Evolutionary conservation across 2,797 vertebrate species (phyloP).

Genomic region (Tapera naevia): DNA sequence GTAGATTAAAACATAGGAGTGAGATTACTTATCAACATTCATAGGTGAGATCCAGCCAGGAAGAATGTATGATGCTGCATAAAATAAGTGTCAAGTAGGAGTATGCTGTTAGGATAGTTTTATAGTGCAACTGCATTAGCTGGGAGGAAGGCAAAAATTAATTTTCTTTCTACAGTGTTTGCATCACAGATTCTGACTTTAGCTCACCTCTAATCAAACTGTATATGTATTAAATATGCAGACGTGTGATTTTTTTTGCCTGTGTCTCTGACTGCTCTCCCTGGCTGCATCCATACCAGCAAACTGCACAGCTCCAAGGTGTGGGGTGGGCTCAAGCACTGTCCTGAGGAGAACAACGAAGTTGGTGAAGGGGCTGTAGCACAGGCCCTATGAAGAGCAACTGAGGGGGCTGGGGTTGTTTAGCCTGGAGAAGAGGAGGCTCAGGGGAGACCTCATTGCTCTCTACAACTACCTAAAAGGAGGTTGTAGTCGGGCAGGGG

Average conservation of each 20-base stretch:
- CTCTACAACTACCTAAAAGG: no score
- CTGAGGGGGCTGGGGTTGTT: no score
- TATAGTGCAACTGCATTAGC: background rate
- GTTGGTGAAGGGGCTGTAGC: no score
- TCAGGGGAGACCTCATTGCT: no score
- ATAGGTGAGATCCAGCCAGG: background rate
- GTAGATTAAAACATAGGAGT: background rate
- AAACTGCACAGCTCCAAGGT: background rate
- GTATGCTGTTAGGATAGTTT: background rate
- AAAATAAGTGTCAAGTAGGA: background rate
- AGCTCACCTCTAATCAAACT: background rate
- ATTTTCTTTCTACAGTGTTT: background rate
- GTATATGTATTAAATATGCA: background rate
- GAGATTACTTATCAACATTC: background rate
- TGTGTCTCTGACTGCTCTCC: background rate
- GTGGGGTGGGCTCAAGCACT: background rate
- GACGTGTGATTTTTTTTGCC: background rate
- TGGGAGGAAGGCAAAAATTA: background rate
- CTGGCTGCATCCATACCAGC: background rate
- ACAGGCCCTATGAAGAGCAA: no score
- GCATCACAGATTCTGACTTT: background rate
- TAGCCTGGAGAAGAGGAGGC: no score
- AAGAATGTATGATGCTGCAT: background rate
- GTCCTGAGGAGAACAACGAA: no score
- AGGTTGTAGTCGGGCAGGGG: no score